phyloP scores from a whole-genome alignment of 2,888 invertebrate species.

The Plutella xylostella region DNA sequence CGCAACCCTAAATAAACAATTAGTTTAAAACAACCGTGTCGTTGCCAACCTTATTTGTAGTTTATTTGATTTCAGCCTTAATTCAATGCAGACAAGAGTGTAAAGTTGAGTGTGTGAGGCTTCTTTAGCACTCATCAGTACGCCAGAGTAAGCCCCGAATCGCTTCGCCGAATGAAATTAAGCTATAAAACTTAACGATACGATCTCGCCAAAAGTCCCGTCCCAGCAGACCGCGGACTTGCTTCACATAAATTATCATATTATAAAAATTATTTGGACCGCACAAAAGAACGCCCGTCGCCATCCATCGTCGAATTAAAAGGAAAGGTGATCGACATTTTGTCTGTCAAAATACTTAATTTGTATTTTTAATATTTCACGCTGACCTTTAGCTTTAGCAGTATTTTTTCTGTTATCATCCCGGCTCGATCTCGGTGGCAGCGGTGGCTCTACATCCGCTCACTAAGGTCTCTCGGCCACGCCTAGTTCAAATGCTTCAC shows the following conservation, averaged over 20 bases:
- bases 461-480: background rate
- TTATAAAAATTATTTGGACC: constrained; percentile 30
- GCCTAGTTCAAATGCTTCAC: too few relatives aligned
- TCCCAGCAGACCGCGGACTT: constrained; percentile 6
- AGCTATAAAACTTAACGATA: constrained; percentile 51
- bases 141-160: too few relatives aligned
- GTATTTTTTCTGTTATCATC: background rate
- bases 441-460: background rate
- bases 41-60: too few relatives aligned
- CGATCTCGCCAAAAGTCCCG: constrained; percentile 29
- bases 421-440: too few relatives aligned
- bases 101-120: too few relatives aligned
- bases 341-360: constrained; percentile 48
- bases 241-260: constrained; percentile 38
- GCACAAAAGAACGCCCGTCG: constrained; percentile 25
- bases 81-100: too few relatives aligned
- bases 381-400: constrained; percentile 61
- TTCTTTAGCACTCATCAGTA: too few relatives aligned
- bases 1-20: constrained; percentile 27
- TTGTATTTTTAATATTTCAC: constrained; percentile 57
- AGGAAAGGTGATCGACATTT: constrained; percentile 33
- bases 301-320: too few relatives aligned
- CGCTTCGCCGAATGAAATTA: constrained; percentile 38
- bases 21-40: too few relatives aligned
- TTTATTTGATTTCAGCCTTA: too few relatives aligned